A percentile compares a stretch with the other conserved stretches of the same genome.
phyloP scores from a whole-genome alignment of 1,140 invertebrate species.

The Agraylea sexmaculata region DNA sequence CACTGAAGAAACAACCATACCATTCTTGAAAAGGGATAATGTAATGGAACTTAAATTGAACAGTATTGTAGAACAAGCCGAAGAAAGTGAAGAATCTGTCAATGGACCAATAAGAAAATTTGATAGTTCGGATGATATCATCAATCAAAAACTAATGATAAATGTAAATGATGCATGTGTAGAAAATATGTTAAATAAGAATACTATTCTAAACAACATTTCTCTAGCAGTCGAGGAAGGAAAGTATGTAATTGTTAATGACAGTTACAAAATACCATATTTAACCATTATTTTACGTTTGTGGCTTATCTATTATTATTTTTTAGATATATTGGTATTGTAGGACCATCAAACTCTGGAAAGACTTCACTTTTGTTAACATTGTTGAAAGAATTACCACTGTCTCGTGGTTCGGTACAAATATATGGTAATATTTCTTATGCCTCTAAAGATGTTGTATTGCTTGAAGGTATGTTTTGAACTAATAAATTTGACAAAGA shows the following conservation, averaged over 20 bases:
- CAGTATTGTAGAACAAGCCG: not conserved
- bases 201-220: not conserved
- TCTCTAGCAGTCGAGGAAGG: not conserved
- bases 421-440: constrained; percentile 64
- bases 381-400: constrained; percentile 58
- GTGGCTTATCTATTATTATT: not conserved
- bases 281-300: constrained; percentile 1
- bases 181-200: constrained; percentile 10
- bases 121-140: not conserved
- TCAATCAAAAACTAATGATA: constrained; percentile 1
- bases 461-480: constrained; percentile 57
- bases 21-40: constrained; percentile 12
- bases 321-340: constrained; percentile 17
- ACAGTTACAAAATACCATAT: not conserved
- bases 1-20: constrained; percentile 13
- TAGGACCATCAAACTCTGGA: constrained; percentile 67
- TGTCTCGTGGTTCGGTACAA: constrained; percentile 45
- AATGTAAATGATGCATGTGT: constrained; percentile 3
- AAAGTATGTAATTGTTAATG: not conserved
- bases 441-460: constrained; percentile 68
- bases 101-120: constrained; percentile 1
- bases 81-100: not conserved
- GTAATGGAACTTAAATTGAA: constrained; percentile 15
- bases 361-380: constrained; percentile 61
- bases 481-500: constrained; percentile 55